Conservation (phyloP, 2,797 vertebrate species). For the Diplodus puntazzo region DNA sequence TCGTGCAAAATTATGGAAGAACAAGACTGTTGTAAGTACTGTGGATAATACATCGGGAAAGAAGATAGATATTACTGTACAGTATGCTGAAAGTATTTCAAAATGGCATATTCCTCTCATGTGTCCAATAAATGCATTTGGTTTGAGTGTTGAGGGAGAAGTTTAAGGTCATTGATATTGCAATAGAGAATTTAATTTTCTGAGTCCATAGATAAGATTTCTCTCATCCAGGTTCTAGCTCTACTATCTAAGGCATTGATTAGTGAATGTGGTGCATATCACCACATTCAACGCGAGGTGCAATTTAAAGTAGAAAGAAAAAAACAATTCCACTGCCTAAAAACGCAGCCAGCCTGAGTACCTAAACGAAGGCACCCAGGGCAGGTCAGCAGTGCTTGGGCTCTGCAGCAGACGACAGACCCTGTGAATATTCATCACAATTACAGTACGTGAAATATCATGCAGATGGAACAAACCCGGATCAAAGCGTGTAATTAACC, state of each 20-base stretch:
- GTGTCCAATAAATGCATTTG: conserved; percentile 22
- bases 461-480: conserved; percentile 78
- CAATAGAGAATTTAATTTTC: conserved; percentile 23
- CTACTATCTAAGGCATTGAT: conserved; percentile 25
- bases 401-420: conserved; percentile 39
- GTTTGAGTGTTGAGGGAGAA: conserved; percentile 23
- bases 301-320: conserved; percentile 28
- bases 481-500: conserved; percentile 83
- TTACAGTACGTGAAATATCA: conserved; percentile 77
- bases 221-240: conserved; percentile 17
- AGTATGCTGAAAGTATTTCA: neutral
- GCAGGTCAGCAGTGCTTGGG: conserved; percentile 13
- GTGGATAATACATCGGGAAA: neutral
- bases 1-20: neutral
- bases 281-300: conserved; percentile 6
- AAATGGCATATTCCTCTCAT: conserved; percentile 23
- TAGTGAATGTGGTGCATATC: conserved; percentile 3
- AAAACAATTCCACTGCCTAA: conserved; percentile 34
- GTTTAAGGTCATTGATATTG: conserved; percentile 45
- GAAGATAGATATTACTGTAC: neutral
- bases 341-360: conserved; percentile 20
- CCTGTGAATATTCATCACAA: conserved; percentile 75
- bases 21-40: neutral
- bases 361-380: conserved; percentile 3
- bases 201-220: conserved; percentile 26